Conservation (phyloP, 2,888 invertebrate species). For the Cordilura impudica region DNA sequence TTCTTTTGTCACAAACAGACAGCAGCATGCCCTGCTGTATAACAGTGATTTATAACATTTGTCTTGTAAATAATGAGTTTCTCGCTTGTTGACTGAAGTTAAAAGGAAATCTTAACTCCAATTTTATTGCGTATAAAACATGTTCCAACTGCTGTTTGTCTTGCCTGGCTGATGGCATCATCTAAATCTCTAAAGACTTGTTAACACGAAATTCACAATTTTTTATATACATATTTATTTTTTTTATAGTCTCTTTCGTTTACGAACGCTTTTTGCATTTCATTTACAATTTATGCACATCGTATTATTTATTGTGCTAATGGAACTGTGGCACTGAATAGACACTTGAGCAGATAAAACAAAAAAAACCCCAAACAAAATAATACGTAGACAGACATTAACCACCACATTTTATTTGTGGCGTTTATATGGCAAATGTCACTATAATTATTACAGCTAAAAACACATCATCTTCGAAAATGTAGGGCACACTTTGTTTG, state of each 20-base stretch:
- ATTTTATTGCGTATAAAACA: too few relatives aligned
- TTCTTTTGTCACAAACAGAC: too few relatives aligned
- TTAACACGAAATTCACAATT: slow-evolving; percentile 34
- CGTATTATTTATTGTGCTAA: slow-evolving; percentile 46
- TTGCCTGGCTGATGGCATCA: too few relatives aligned
- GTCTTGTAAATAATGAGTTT: too few relatives aligned
- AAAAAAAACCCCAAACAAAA: too few relatives aligned
- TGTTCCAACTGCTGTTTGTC: too few relatives aligned
- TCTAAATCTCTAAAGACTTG: slow-evolving; percentile 42
- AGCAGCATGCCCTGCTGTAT: too few relatives aligned
- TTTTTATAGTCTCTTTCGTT: too few relatives aligned
- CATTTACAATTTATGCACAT: slow-evolving; percentile 44
- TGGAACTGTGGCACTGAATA: slow-evolving; percentile 13
- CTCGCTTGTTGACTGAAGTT: too few relatives aligned
- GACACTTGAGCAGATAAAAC: not conserved
- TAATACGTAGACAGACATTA: too few relatives aligned
- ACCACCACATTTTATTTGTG: not conserved
- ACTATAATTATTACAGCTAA: slow-evolving; percentile 55
- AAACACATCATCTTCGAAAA: slow-evolving; percentile 6
- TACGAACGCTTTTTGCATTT: slow-evolving; percentile 5
- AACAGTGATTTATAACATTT: too few relatives aligned
- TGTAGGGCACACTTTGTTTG: not conserved
- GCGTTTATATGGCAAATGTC: slow-evolving; percentile 47
- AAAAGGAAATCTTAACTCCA: too few relatives aligned
- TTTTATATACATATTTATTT: not conserved